phyloP scores from a whole-genome alignment of 1,140 invertebrate species.

The Pemphigus obesinymphae region DNA sequence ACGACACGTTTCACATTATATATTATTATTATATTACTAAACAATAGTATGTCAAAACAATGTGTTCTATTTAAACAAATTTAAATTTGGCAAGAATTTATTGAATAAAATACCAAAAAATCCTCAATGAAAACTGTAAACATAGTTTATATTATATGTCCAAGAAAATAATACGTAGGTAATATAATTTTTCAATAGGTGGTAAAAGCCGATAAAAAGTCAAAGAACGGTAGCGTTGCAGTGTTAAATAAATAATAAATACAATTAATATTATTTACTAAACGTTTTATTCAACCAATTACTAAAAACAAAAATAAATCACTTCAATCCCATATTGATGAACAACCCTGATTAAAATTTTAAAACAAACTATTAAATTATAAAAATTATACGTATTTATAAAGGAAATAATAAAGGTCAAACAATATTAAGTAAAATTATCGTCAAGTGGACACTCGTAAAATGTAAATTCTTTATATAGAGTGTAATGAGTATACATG shows the following conservation, averaged over 20 bases:
- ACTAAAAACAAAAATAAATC: no score
- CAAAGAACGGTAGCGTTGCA: no score
- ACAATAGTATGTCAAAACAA: neutral
- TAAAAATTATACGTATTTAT: no score
- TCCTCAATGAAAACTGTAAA: neutral
- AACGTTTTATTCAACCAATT: no score
- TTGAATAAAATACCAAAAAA: neutral
- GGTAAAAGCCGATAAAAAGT: neutral
- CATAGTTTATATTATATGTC: neutral
- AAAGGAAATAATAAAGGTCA: neutral
- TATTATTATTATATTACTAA: neutral
- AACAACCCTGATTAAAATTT: no score
- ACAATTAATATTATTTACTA: no score
- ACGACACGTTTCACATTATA: neutral
- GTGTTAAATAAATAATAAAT: no score
- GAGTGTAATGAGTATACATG: neutral
- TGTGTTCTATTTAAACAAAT: neutral
- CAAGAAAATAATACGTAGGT: neutral
- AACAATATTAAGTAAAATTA: neutral
- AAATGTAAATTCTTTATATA: neutral
- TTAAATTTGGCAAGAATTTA: neutral
- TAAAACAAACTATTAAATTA: no score
- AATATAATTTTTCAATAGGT: neutral
- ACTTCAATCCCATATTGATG: no score
- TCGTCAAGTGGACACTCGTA: neutral